These are phyloP conservation scores for Xestia rhomboidea DNA, from an alignment of 2,888 invertebrate genomes.

Conservation along the genomic window DNA sequence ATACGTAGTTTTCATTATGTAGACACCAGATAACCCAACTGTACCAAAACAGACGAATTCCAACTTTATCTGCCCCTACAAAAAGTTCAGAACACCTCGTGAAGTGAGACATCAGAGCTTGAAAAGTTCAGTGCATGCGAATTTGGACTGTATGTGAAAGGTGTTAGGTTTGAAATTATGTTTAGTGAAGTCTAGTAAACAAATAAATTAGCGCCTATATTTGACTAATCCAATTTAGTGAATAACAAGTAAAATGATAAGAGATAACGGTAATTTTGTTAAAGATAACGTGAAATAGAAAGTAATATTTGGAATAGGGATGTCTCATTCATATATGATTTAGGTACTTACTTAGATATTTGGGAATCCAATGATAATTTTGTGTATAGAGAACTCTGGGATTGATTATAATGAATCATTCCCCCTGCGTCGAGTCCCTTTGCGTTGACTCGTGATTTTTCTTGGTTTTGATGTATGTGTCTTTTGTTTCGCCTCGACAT, in stretches of 20 bases:
- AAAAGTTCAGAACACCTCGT: slow-evolving; percentile 22
- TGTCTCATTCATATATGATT: background rate
- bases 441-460: no score
- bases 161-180: slow-evolving; percentile 25
- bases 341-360: background rate
- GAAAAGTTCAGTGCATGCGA: background rate
- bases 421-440: no score
- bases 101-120: background rate
- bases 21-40: slow-evolving; percentile 37
- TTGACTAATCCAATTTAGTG: slow-evolving; percentile 67
- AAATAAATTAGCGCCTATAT: slow-evolving; percentile 59
- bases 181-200: slow-evolving; percentile 43
- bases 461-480: no score
- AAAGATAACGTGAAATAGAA: background rate
- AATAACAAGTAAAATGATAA: slow-evolving; percentile 62
- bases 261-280: slow-evolving; percentile 46
- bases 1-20: slow-evolving; percentile 57
- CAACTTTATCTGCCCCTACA: slow-evolving; percentile 21
- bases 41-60: slow-evolving; percentile 20
- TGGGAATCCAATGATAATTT: background rate
- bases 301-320: background rate
- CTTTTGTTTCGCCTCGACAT: no score
- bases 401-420: background rate
- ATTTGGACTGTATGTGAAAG: slow-evolving; percentile 11
- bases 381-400: background rate